A percentile compares a stretch with the other conserved stretches of the same genome.
Conservation (phyloP, 2,888 invertebrate species). For the Isotomurus palustris region DNA sequence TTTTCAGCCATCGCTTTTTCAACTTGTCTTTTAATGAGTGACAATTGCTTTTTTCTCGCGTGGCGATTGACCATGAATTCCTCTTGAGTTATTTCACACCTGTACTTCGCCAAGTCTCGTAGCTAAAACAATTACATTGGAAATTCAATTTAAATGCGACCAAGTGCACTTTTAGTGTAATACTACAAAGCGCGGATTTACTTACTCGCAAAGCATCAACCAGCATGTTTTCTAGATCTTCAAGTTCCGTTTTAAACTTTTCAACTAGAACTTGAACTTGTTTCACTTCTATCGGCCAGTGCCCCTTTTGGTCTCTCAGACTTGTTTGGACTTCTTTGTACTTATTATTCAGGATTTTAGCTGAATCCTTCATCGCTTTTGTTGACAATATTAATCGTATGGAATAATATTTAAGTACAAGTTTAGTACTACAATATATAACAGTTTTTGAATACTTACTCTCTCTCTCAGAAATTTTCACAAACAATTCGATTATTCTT, state of each 20-base stretch:
- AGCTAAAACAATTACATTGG: too few relatives aligned
- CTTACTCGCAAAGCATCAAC: constrained; percentile 19
- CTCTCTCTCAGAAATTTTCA: constrained; percentile 11
- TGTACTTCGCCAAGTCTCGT: too few relatives aligned
- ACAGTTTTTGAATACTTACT: background rate
- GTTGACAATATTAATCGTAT: background rate
- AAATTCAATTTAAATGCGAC: too few relatives aligned
- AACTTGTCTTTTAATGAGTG: constrained; percentile 16
- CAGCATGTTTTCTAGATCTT: constrained; percentile 13
- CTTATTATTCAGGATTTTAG: constrained; percentile 7
- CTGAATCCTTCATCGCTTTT: constrained; percentile 11
- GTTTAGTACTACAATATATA: background rate
- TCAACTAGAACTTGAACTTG: constrained; percentile 3
- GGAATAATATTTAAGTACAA: background rate
- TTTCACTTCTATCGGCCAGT: constrained; percentile 13
- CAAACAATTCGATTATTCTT: background rate
- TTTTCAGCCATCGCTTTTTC: constrained; percentile 14
- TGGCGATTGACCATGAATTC: too few relatives aligned
- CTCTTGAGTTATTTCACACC: too few relatives aligned
- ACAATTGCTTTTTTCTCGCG: too few relatives aligned
- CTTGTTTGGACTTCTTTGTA: constrained; percentile 8
- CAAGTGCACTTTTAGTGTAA: too few relatives aligned
- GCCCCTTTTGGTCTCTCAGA: constrained; percentile 11
- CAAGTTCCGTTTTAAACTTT: constrained; percentile 7
- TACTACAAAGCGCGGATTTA: too few relatives aligned